Conservation (phyloP, 2,888 invertebrate species). For the Saturnia japonica region DNA sequence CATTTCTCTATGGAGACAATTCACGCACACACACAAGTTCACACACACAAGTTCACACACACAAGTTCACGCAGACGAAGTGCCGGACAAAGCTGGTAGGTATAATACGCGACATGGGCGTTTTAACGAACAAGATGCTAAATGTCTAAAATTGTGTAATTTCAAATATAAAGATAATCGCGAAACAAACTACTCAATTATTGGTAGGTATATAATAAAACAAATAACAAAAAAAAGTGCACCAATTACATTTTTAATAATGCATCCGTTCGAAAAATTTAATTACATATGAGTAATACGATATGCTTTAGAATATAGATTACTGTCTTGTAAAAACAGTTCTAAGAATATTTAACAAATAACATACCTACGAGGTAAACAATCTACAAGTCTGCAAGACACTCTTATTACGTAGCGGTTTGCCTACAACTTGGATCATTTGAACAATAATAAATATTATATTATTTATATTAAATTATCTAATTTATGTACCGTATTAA, state of each 20-base stretch:
- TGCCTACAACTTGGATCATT: background rate
- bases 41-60: too few species aligned
- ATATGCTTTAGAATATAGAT: slow-evolving; percentile 6
- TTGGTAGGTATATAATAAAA: background rate
- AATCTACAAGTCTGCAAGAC: background rate
- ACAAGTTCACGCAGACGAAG: too few species aligned
- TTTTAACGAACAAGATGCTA: too few species aligned
- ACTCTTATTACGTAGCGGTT: background rate
- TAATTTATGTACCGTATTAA: background rate
- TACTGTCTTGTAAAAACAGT: background rate
- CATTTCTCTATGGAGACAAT: too few species aligned
- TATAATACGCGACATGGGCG: too few species aligned
- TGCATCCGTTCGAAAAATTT: background rate
- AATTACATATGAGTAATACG: background rate
- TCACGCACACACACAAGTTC: too few species aligned
- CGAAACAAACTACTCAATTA: too few species aligned
- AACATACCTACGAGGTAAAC: slow-evolving; percentile 7
- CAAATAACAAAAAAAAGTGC: background rate
- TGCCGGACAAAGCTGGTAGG: too few species aligned
- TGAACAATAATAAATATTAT: background rate
- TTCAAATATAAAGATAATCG: too few species aligned
- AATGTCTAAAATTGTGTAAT: too few species aligned
- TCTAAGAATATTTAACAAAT: slow-evolving; percentile 6
- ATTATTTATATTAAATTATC: background rate
- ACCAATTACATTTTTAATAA: background rate